phyloP scores from a whole-genome alignment of 2,113 vertebrate species.

The Cyphomyrus discorhynchus region DNA sequence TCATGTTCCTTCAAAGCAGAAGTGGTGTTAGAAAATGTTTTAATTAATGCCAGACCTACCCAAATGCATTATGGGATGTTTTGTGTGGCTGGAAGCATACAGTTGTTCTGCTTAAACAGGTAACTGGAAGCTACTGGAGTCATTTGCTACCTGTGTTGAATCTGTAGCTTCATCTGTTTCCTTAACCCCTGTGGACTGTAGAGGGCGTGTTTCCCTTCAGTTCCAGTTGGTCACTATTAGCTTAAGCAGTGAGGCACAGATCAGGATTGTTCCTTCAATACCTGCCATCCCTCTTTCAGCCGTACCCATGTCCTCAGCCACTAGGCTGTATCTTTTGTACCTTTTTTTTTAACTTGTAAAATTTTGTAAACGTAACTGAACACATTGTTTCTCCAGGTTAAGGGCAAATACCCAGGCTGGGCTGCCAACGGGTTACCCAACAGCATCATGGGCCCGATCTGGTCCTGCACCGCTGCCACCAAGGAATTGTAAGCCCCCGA shows the following conservation, averaged over 20 bases:
- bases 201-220: background rate
- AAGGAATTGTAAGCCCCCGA: slow-evolving; percentile 68
- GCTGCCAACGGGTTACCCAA: slow-evolving; percentile 65
- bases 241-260: background rate
- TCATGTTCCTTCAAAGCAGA: background rate
- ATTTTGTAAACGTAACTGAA: background rate
- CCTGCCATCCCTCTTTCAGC: background rate
- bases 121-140: background rate
- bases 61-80: background rate
- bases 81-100: background rate
- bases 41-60: background rate
- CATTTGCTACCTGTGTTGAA: background rate
- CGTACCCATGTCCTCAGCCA: background rate
- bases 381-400: slow-evolving; percentile 47
- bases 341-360: background rate
- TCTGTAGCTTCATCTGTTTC: background rate
- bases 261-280: background rate
- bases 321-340: background rate
- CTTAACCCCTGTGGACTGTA: background rate
- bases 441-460: slow-evolving; percentile 62
- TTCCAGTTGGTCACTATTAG: background rate
- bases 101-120: background rate
- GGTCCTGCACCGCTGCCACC: slow-evolving; percentile 58
- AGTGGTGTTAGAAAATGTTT: background rate
- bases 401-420: slow-evolving; percentile 42